Evolutionary conservation across 2,797 vertebrate species (phyloP).

Genomic region (Columba guinea): DNA sequence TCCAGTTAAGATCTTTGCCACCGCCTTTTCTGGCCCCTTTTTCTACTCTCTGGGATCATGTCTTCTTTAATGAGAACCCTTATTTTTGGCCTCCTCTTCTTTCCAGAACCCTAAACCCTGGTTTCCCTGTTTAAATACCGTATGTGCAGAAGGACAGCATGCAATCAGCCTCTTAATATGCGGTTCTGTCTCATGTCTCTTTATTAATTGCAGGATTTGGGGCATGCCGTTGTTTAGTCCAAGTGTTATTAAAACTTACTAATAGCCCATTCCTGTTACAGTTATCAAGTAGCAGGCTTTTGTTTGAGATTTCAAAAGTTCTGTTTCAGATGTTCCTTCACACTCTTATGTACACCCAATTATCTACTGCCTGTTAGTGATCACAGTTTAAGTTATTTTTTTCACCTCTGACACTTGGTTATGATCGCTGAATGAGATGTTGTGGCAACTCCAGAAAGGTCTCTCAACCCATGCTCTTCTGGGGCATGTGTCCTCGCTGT

Average conservation of each 20-base stretch:
- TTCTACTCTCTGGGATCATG: background rate
- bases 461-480: background rate
- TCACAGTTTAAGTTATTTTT: background rate
- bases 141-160: background rate
- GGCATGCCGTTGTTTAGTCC: background rate
- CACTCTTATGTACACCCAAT: background rate
- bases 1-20: background rate
- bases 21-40: background rate
- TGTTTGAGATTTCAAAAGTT: background rate
- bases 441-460: background rate
- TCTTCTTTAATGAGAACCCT: background rate
- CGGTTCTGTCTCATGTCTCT: background rate
- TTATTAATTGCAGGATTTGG: background rate
- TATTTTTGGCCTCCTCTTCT: background rate
- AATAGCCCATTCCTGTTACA: background rate
- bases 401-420: background rate
- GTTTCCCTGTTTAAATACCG: background rate
- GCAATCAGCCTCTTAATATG: background rate
- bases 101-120: background rate
- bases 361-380: background rate
- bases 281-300: background rate
- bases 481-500: background rate
- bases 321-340: background rate
- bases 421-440: background rate
- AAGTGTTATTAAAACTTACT: background rate